Evolutionary conservation across 2,113 vertebrate species (phyloP), one percentile per base, ranked within the genome.

Genomic region (Paramisgurnus dabryanus): DNA sequence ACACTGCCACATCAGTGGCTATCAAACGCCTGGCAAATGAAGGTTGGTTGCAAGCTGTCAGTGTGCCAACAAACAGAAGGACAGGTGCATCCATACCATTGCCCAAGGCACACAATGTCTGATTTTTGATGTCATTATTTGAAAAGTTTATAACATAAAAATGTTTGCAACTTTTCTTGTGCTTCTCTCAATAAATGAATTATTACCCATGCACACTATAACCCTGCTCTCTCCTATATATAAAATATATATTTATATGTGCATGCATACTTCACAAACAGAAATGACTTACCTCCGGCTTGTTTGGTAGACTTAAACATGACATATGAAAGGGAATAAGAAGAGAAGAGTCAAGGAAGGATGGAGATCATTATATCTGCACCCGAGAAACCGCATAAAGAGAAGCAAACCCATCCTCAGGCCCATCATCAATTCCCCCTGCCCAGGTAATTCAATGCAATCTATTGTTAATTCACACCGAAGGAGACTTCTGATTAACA

Each of bases 401-500:
- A 61, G 45, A 65, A 61, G 60, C 49, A 66, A 13, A 76, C 34
- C 74, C 47, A 1, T 76, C 61, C 74, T 34, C 10, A 0, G 74
- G 45, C 22, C 47, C 45, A 50, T 67, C 64, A 83, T 83, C 76
- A 67, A 83, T 79, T 71, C 69, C 43, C 57, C 70, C 41, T 34
- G 12, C 45, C 41, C 45, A 53, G 45, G 61, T 79, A 50, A 61
- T 82, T 66, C 63, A 61, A 71, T 79, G 76, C 76, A 82, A 66
- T 79, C 63, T 76, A 74, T 78, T 68, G 69, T 83, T 76, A 79
- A 74, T 82, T 77, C 68, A 55, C 75, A 77, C 58, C 47, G 34
- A 76, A 77, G 57, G 64, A 77, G 74, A 72, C 40, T 45, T 43
- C 80, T 82, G 75, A 82, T 82, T 82, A 82, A 82, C 55, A n/a